Evolutionary conservation across 64 coral and sea anemone genomes (phyloP).

Genomic region (Actinia tenebrosa): DNA sequence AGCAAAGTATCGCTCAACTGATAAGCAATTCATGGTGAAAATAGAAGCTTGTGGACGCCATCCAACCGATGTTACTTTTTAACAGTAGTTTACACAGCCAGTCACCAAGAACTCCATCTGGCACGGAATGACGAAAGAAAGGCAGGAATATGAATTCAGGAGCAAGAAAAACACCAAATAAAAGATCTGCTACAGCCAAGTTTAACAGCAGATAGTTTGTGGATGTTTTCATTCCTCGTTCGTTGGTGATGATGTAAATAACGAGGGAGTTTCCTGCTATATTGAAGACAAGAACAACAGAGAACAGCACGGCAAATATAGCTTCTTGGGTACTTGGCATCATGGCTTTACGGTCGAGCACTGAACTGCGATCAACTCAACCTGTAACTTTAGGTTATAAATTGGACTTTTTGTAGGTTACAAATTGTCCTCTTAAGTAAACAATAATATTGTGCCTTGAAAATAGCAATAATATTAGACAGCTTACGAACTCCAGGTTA

Average conservation of each 20-base stretch:
- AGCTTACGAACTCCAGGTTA: too few relatives aligned
- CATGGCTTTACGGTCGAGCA: neutral
- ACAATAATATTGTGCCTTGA: too few relatives aligned
- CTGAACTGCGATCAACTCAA: too few relatives aligned
- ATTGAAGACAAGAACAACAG: constrained; percentile 3
- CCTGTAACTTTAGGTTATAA: too few relatives aligned
- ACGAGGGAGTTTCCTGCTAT: constrained; percentile 8
- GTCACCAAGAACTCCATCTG: constrained; percentile 1
- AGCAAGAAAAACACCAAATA: neutral
- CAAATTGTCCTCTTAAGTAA: too few relatives aligned
- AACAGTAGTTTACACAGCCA: neutral
- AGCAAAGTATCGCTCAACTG: constrained; percentile 9
- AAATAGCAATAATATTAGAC: too few relatives aligned
- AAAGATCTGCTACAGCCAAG: neutral
- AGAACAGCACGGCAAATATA: neutral
- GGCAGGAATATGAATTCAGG: neutral
- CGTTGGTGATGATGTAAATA: constrained; percentile 13
- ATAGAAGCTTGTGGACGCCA: neutral
- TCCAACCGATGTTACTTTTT: neutral
- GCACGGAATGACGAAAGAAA: neutral
- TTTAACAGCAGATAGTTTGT: constrained; percentile 11
- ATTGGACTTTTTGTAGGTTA: too few relatives aligned
- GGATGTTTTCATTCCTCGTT: neutral
- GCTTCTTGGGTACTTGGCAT: neutral
- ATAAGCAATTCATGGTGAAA: neutral